These are phyloP conservation scores for Protosalanx chinensis DNA, from an alignment of 2,797 vertebrate genomes.

Conservation along the genomic window DNA sequence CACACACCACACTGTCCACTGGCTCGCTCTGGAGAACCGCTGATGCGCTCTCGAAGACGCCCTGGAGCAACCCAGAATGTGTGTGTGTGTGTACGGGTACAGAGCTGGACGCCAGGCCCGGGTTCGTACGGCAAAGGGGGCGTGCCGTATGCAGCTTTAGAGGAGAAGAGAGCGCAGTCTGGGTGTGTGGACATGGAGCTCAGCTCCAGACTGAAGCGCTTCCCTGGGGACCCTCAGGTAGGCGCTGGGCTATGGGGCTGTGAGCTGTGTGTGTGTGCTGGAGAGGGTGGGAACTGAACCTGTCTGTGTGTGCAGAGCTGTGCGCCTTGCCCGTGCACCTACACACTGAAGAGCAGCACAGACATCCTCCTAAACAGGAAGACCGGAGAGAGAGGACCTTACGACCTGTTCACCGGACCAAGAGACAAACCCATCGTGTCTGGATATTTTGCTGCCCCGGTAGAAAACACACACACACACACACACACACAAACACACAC, in stretches of 20 bases:
- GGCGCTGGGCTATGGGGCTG: not conserved
- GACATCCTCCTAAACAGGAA: conserved; percentile 41
- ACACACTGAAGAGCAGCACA: conserved; percentile 54
- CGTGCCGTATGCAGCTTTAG: conserved; percentile 55
- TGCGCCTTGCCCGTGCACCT: conserved; percentile 66
- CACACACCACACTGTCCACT: conserved; percentile 10
- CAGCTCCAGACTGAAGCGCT: conserved; percentile 7
- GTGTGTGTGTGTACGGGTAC: conserved; percentile 5
- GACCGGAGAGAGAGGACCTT: conserved; percentile 43
- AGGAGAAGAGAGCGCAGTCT: conserved; percentile 53
- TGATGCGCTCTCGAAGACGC: not conserved
- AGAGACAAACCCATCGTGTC: conserved; percentile 39
- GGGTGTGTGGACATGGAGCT: conserved; percentile 53
- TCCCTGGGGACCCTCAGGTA: conserved; percentile 19
- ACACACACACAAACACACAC: not conserved
- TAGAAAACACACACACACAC: conserved; percentile 30
- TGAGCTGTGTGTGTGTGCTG: not conserved
- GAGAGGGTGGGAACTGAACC: conserved; percentile 9
- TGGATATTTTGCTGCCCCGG: conserved; percentile 58
- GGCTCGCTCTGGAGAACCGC: not conserved
- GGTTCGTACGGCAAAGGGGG: conserved; percentile 66
- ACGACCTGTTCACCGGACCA: conserved; percentile 53
- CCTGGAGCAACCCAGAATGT: not conserved
- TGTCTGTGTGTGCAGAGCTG: conserved; percentile 53
- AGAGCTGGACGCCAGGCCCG: conserved; percentile 70